A percentile compares a stretch with the other conserved stretches of the same genome.
Evolutionary conservation across 1,140 invertebrate species (phyloP).

Genomic region (Penaeus indicus): DNA sequence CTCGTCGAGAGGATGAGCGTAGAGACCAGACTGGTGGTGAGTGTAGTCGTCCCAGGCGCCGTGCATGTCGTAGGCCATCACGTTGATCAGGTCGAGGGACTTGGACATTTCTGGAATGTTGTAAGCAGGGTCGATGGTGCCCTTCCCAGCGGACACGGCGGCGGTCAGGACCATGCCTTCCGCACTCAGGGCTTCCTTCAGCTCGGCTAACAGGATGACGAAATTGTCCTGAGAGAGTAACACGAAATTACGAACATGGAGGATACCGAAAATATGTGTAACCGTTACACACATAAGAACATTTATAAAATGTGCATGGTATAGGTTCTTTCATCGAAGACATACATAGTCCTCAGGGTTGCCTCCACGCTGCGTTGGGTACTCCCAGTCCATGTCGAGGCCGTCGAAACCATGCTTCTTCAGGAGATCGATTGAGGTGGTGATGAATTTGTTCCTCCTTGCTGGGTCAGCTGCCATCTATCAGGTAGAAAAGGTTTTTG

Average conservation of each 20-base stretch:
- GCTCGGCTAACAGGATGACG: constrained; percentile 77
- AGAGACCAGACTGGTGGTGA: constrained; percentile 72
- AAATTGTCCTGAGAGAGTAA: constrained; percentile 69
- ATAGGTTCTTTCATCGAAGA: no score
- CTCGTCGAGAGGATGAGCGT: constrained; percentile 60
- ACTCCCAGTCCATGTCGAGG: constrained; percentile 81
- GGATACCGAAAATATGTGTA: no score
- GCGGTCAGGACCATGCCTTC: constrained; percentile 76
- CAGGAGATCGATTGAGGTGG: constrained; percentile 68
- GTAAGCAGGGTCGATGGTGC: constrained; percentile 71
- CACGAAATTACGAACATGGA: no score
- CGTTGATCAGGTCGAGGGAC: constrained; percentile 72
- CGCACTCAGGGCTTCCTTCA: constrained; percentile 81
- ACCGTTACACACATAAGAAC: no score
- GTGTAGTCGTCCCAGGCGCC: constrained; percentile 69
- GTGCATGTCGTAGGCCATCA: constrained; percentile 74
- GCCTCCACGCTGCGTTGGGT: constrained; percentile 69
- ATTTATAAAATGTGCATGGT: no score
- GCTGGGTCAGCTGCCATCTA: constrained; percentile 51
- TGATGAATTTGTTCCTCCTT: constrained; percentile 49
- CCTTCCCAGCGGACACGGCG: constrained; percentile 74
- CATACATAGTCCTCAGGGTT: constrained; percentile 65
- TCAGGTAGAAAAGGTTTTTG: not conserved
- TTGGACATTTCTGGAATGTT: constrained; percentile 70
- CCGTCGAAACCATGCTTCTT: constrained; percentile 85